Evolutionary conservation across 23 tunicate genomes (phyloP).

Genomic region (Trididemnum miniatum): DNA sequence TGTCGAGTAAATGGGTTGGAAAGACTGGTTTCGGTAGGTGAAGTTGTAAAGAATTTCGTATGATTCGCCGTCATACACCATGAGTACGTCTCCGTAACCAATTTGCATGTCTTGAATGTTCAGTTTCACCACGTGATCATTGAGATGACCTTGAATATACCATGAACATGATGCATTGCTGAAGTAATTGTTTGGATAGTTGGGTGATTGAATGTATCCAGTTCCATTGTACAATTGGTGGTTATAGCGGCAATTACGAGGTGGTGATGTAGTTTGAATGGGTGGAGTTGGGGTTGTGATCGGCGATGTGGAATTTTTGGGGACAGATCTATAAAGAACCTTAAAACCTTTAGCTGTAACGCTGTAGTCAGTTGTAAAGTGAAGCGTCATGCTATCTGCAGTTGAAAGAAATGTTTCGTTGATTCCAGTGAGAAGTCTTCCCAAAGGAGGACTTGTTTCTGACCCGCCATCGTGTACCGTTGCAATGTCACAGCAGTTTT

Average conservation of each 20-base stretch:
- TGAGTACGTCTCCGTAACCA: background rate
- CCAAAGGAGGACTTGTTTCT: background rate
- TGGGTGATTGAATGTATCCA: background rate
- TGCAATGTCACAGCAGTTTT: background rate
- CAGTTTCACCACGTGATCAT: background rate
- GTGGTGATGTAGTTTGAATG: background rate
- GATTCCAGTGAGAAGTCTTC: background rate
- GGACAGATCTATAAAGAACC: background rate
- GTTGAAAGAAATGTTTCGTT: background rate
- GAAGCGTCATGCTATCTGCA: background rate
- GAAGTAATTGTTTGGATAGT: background rate
- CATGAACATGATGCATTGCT: background rate
- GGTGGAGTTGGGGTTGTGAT: background rate
- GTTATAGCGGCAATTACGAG: background rate
- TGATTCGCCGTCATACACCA: background rate
- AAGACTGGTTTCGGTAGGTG: background rate
- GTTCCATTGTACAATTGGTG: background rate
- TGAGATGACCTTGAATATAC: background rate
- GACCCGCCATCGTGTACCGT: slow-evolving; percentile 8
- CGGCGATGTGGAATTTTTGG: background rate
- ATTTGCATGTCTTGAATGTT: background rate
- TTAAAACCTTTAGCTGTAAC: background rate
- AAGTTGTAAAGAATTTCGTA: background rate
- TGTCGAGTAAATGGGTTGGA: background rate
- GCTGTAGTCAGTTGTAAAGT: background rate